phyloP scores from a whole-genome alignment of 2,888 invertebrate genomes.

The Sympetrum striolatum region DNA sequence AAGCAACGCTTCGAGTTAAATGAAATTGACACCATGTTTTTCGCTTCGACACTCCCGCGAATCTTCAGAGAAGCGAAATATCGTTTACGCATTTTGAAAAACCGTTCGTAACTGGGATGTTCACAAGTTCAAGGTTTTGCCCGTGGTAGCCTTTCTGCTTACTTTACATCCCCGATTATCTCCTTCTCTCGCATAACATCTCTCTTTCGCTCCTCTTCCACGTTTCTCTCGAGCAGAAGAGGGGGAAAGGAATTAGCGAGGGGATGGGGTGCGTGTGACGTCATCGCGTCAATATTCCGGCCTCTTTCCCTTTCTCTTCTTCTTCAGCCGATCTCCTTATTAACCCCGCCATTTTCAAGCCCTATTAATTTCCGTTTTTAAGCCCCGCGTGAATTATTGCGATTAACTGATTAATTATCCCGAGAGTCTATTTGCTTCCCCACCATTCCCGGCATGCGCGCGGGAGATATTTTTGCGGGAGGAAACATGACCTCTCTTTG shows the following conservation, averaged over 20 bases:
- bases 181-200: neutral
- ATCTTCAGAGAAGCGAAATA: too few species aligned
- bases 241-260: neutral
- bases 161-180: neutral
- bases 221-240: neutral
- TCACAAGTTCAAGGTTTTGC: too few species aligned
- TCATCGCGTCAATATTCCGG: constrained; percentile 32
- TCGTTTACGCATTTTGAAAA: too few species aligned
- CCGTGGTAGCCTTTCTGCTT: neutral
- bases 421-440: neutral
- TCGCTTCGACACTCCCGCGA: too few species aligned
- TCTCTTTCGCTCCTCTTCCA: neutral
- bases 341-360: neutral
- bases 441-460: neutral
- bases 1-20: too few species aligned
- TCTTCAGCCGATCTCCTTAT: neutral
- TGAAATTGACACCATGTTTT: too few species aligned
- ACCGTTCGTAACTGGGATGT: too few species aligned
- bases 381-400: neutral
- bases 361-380: neutral
- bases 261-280: constrained; percentile 5
- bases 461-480: neutral
- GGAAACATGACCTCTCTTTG: neutral
- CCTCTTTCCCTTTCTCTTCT: neutral
- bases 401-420: neutral